A percentile compares a stretch with the other conserved stretches of the same genome.
These are phyloP conservation scores for Laupala kohalensis DNA, from an alignment of 1,140 invertebrate species.

Conservation along the genomic window DNA sequence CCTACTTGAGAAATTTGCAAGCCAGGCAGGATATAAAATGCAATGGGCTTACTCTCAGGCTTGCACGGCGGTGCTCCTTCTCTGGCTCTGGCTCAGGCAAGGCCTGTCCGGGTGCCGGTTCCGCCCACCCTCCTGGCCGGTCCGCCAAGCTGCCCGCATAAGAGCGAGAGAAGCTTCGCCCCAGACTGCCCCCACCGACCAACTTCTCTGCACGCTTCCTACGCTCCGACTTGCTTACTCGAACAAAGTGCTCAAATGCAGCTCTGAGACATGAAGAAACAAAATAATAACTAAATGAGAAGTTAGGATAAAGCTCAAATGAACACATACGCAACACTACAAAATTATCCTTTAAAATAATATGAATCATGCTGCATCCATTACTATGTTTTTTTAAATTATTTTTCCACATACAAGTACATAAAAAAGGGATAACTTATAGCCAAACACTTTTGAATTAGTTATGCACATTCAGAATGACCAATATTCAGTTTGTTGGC, in stretches of 20 bases:
- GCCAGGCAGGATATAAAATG: neutral
- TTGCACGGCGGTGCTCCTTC: slow-evolving; percentile 29
- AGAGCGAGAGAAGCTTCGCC: slow-evolving; percentile 33
- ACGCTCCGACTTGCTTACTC: slow-evolving; percentile 32
- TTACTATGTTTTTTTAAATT: too few species aligned
- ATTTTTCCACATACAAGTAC: neutral
- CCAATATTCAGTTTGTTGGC: too few species aligned
- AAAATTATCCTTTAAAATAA: neutral
- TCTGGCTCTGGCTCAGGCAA: slow-evolving; percentile 26
- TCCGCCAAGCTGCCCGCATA: slow-evolving; percentile 24
- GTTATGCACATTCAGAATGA: neutral
- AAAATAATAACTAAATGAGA: slow-evolving; percentile 24
- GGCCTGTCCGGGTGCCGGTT: slow-evolving; percentile 21
- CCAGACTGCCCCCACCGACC: slow-evolving; percentile 34
- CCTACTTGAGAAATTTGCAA: neutral
- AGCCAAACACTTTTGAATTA: neutral
- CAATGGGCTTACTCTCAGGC: slow-evolving; percentile 32
- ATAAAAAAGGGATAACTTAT: too few species aligned
- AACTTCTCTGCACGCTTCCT: slow-evolving; percentile 33
- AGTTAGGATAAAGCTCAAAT: slow-evolving; percentile 1
- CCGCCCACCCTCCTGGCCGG: slow-evolving; percentile 10
- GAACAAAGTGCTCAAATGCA: slow-evolving; percentile 45
- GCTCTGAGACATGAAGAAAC: slow-evolving; percentile 38
- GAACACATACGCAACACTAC: neutral
- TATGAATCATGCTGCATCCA: neutral